Evolutionary conservation across 2,888 invertebrate genomes (phyloP).

Genomic region (Gisinianus flammeolus): DNA sequence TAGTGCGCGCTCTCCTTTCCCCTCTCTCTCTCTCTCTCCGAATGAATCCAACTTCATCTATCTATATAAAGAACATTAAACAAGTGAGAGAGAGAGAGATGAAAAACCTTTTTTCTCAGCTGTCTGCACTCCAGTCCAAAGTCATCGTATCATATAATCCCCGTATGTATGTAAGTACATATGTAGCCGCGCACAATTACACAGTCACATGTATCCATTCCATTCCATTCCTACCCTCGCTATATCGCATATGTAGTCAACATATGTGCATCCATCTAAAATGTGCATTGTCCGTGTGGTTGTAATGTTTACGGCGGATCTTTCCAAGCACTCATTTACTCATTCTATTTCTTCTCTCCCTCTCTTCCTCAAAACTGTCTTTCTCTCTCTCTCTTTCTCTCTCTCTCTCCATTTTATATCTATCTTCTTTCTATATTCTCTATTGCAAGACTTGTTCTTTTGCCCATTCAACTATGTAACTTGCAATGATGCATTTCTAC

Average conservation of each 20-base stretch:
- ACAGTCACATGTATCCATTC: too few relatives aligned
- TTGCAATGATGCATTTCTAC: too few relatives aligned
- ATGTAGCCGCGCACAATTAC: too few relatives aligned
- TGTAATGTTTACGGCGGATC: slow-evolving; percentile 15
- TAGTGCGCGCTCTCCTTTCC: not conserved
- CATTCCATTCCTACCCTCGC: not conserved
- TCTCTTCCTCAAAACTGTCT: not conserved
- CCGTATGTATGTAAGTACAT: too few relatives aligned
- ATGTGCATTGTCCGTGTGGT: slow-evolving; percentile 28
- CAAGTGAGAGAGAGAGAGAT: not conserved
- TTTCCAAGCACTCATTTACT: slow-evolving; percentile 9
- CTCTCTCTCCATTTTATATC: not conserved
- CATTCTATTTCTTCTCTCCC: not conserved
- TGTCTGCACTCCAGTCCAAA: not conserved
- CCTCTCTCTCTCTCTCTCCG: slow-evolving; percentile 13
- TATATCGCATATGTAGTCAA: not conserved
- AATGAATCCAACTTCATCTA: not conserved
- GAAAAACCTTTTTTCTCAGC: slow-evolving; percentile 6
- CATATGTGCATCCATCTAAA: not conserved
- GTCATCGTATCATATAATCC: too few relatives aligned
- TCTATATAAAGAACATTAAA: not conserved
- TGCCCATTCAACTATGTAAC: not conserved
- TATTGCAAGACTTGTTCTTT: too few relatives aligned
- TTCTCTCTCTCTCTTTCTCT: not conserved
- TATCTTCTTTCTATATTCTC: not conserved